Percentiles rank a stretch among this genome's conserved stretches.
Conservation (phyloP, 2,888 invertebrate species). For the Phasia obesa region DNA sequence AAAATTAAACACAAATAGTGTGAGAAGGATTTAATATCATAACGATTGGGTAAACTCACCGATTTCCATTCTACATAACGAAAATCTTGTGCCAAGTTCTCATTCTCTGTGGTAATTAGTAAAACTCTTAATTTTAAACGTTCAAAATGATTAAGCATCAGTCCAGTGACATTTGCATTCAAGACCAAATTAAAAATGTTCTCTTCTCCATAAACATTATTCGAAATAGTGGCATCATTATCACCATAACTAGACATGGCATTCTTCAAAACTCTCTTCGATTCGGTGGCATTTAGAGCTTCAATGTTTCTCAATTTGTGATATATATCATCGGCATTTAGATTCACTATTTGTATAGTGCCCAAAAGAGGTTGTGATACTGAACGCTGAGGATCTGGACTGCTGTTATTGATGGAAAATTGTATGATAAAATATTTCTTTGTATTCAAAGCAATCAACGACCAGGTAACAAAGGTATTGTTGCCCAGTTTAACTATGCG, state of each 20-base stretch:
- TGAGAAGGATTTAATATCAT: background rate
- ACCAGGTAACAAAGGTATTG: slow-evolving; percentile 80
- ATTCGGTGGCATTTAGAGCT: slow-evolving; percentile 75
- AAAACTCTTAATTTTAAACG: slow-evolving; percentile 80
- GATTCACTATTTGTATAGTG: slow-evolving; percentile 76
- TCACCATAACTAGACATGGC: slow-evolving; percentile 77
- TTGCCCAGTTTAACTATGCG: slow-evolving; percentile 77
- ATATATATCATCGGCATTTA: slow-evolving; percentile 76
- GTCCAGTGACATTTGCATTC: slow-evolving; percentile 80
- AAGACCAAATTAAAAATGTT: slow-evolving; percentile 79
- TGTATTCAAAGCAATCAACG: slow-evolving; percentile 77
- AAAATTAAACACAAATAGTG: slow-evolving; percentile 6
- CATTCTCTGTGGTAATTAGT: slow-evolving; percentile 80
- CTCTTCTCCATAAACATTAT: slow-evolving; percentile 76
- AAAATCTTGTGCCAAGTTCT: slow-evolving; percentile 80
- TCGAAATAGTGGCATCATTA: slow-evolving; percentile 75
- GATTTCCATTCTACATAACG: slow-evolving; percentile 82
- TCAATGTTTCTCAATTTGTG: slow-evolving; percentile 75
- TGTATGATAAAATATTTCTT: slow-evolving; percentile 80
- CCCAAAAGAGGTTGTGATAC: slow-evolving; percentile 75
- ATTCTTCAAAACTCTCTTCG: slow-evolving; percentile 75
- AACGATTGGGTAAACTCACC: slow-evolving; percentile 77
- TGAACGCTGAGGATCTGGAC: slow-evolving; percentile 77
- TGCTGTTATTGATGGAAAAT: slow-evolving; percentile 78
- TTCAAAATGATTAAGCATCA: slow-evolving; percentile 78